These are phyloP conservation scores for Eulemur albifrons DNA, from an alignment of 2,797 vertebrate genomes.

Conservation along the genomic window DNA sequence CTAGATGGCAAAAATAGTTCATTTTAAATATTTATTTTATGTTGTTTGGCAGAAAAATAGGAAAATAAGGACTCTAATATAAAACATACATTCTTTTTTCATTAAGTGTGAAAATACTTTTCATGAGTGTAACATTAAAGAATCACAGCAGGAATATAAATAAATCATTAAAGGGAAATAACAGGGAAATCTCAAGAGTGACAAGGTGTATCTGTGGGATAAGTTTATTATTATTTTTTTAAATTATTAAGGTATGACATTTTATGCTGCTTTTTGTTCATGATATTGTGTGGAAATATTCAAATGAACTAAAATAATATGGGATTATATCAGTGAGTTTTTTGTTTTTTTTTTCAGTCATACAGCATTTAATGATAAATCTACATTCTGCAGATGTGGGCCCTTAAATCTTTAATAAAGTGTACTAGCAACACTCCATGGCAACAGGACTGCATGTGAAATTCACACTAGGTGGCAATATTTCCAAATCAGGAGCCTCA, in stretches of 20 bases:
- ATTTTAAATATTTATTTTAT: slow-evolving; percentile 63
- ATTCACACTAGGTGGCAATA: slow-evolving; percentile 54
- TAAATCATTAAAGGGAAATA: not conserved
- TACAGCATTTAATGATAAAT: not conserved
- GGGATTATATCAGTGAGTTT: not conserved
- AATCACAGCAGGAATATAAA: not conserved
- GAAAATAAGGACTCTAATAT: slow-evolving; percentile 6
- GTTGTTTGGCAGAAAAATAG: not conserved
- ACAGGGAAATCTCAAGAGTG: not conserved
- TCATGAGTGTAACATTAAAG: not conserved
- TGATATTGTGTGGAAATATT: not conserved
- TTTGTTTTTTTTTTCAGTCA: not conserved
- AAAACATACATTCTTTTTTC: not conserved
- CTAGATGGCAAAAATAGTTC: slow-evolving; percentile 56
- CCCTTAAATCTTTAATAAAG: not conserved
- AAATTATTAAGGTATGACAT: not conserved
- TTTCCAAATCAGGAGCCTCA: not conserved
- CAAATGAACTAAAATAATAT: not conserved
- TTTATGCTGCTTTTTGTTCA: not conserved
- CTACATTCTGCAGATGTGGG: not conserved
- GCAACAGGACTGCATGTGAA: not conserved
- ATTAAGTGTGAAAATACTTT: not conserved
- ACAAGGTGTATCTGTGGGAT: not conserved
- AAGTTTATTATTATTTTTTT: not conserved
- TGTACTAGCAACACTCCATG: not conserved